Base-by-base conservation (phyloP, 53 echinoderm and acorn worm species). In the Zoroaster sp. region DNA sequence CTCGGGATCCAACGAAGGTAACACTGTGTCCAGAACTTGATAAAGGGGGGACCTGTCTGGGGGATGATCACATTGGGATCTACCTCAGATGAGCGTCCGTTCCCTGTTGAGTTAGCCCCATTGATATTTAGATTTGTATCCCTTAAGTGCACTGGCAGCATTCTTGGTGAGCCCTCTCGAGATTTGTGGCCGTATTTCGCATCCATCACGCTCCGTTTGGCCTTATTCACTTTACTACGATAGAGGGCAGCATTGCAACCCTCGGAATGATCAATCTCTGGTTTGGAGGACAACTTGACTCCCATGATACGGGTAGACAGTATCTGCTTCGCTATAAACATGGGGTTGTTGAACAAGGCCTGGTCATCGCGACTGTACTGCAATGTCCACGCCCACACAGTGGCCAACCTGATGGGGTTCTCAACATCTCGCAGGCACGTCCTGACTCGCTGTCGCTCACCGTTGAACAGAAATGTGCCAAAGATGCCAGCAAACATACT, bases 361-460 rank as follows among this genome's bases (percentile, higher is more conserved):
- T 96, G 95, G 94, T 98, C 99, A 28, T 91, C 90, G 23, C 93
- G 78, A 11, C 90, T 93, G 88, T 93, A 98, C 87, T 98, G 99
- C 33, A 98, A 67, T 21, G 99, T 94, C 99, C 99, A 98, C 6
- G 95, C 94, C 99, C 99, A 98, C 15, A 98, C 99, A 8, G 99
- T 92, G 83, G 94, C 94, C 66, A 98, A 83, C 72, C 88, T 86
- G 37, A 83, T 76, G 36, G 91, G 91, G 41, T 37, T 86, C 15
- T 77, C 90, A 40, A 72, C 89, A 13, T 86, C 91, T 0, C 44
- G 69, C 33, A 89, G 15, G 63, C 94, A 93, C 7, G 94, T 85
- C 89, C 89, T 74, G 18, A 66, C 89, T 37, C 95, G 91, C 38
- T 98, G 94, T 10, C 91, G 87, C 82, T 98, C 99, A 36, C 91